Base-by-base conservation (phyloP, 2,888 invertebrate species). In the Dorcus hopei region DNA sequence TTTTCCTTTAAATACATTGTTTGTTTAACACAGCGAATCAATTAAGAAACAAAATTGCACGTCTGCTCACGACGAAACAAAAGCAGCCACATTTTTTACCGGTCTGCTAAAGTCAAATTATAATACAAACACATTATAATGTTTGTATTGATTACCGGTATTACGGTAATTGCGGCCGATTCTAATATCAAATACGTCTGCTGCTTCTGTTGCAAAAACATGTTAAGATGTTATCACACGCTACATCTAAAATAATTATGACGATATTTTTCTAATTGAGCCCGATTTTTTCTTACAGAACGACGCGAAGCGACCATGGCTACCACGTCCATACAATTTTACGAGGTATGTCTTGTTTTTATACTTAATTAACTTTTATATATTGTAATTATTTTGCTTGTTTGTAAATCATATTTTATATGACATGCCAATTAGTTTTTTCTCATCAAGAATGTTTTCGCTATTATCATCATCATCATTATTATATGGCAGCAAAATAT, bases 231-330 rank as follows among this genome's bases (percentile, higher is more conserved):
- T 63, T 70, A 70, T 70, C 69, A 61, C 70, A 70, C 70, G 70
- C 70, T 56, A 69, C 61, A 69, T 68, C 65, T 65, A 54, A 62
- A 59, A 52, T 61, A 61, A 57, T 61, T 59, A 57, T 56, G 38
- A 38, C 57, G 49, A 59, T 49, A 48, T 68, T 63, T 19, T 11
- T 11, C 45, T 45, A 45, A 45, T 45, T 45, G 45, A 4, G 45
- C 1, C 16, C 45, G 23, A 54, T 62, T 64, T 63, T 14, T 64
- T 65, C 41, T 65, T 71, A 54, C 68, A 72, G 71, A 63, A 65
- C 61, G 64, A 63, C 64, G 62, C 54, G 55, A 62, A 65, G 62
- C 61, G 53, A 66, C 62, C 65, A 70, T 71, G 71, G 63, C 63
- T 61, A 52, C 63, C 61, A 49, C 61, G 53, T 62, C 59, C 62